Conservation (phyloP, 2,888 invertebrate species). For the Drosophila differens region DNA sequence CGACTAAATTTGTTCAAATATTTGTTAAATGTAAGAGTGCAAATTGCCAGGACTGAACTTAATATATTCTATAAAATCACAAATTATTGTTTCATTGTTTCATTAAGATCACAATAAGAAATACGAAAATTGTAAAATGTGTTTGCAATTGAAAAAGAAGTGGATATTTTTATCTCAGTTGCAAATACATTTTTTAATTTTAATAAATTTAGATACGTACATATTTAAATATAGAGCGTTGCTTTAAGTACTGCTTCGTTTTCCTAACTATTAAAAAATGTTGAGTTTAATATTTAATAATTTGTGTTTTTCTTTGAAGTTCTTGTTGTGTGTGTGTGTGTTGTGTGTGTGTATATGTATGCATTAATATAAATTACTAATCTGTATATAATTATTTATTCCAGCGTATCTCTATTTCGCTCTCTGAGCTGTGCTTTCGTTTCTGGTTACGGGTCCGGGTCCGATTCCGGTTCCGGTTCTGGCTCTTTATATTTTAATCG, state of each 20-base stretch:
- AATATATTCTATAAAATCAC: not conserved
- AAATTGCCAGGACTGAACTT: not conserved
- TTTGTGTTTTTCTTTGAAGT: too few relatives aligned
- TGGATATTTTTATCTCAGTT: too few relatives aligned
- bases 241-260: not conserved
- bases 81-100: not conserved
- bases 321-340: too few relatives aligned
- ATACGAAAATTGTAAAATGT: too few relatives aligned
- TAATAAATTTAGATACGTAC: not conserved
- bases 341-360: too few relatives aligned
- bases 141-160: too few relatives aligned
- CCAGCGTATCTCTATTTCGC: not conserved
- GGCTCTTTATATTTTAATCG: not conserved
- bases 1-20: not conserved
- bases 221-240: not conserved
- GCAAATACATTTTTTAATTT: too few relatives aligned
- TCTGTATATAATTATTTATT: not conserved
- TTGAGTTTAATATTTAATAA: too few relatives aligned
- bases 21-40: not conserved
- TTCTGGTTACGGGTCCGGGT: not conserved
- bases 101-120: not conserved
- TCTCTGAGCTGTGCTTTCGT: not conserved
- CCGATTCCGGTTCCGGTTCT: not conserved
- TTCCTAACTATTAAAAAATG: too few relatives aligned
- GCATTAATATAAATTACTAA: not conserved